phyloP scores from a whole-genome alignment of 1,140 invertebrate species.

The Bilobella aurantiaca region DNA sequence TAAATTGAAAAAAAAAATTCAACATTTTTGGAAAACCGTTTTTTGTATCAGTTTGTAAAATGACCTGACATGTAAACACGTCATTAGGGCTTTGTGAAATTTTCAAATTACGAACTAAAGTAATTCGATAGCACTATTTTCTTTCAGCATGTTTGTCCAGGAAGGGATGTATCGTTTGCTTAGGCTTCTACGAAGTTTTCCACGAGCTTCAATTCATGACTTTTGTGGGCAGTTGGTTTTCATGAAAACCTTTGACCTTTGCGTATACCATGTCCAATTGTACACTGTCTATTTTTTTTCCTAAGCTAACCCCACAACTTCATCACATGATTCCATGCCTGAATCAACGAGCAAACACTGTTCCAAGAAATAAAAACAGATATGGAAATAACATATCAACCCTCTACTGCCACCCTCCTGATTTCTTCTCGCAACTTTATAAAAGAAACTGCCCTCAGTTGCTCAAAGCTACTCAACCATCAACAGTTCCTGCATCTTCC shows the following conservation, averaged over 20 bases:
- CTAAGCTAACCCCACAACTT: background rate
- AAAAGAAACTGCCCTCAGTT: too few species aligned
- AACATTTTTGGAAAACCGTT: background rate
- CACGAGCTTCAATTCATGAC: background rate
- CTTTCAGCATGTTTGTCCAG: background rate
- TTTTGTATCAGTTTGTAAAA: background rate
- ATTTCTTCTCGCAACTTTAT: too few species aligned
- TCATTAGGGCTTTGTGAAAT: background rate
- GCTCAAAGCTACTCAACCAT: too few species aligned
- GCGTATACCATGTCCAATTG: background rate
- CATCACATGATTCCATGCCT: background rate
- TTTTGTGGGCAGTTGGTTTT: background rate
- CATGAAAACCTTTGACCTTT: background rate
- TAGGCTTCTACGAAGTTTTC: background rate
- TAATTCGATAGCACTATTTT: background rate
- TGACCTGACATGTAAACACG: background rate
- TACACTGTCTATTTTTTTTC: background rate
- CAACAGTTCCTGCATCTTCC: too few species aligned
- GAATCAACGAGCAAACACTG: too few species aligned
- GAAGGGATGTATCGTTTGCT: background rate
- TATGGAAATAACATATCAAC: too few species aligned
- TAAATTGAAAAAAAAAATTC: too few species aligned
- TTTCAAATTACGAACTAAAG: background rate
- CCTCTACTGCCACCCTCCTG: too few species aligned
- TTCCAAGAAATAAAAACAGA: too few species aligned